Evolutionary conservation across 2,113 vertebrate species (phyloP).

Genomic region (Dasyurus viverrinus): DNA sequence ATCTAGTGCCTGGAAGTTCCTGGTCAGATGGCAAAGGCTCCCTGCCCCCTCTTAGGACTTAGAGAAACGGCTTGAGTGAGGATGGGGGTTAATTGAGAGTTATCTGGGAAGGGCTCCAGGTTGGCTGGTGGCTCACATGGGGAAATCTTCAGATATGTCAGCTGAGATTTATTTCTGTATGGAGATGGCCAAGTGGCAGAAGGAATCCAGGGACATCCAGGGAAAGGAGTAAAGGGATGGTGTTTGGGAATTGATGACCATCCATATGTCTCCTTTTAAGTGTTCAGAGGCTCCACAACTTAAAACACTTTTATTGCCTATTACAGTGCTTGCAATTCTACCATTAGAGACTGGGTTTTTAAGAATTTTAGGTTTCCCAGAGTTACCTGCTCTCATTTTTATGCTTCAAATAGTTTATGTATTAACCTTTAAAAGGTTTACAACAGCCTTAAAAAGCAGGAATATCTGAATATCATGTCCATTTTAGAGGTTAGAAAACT

Average conservation of each 20-base stretch:
- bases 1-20: not conserved
- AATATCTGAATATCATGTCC: not conserved
- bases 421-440: not conserved
- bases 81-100: constrained; percentile 71
- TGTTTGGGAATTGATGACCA: too few relatives aligned
- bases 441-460: not conserved
- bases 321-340: not conserved
- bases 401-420: not conserved
- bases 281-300: not conserved
- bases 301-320: too few relatives aligned
- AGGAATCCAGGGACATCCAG: not conserved
- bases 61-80: constrained; percentile 65
- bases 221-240: not conserved
- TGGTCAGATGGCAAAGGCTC: not conserved
- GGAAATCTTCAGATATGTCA: constrained; percentile 57
- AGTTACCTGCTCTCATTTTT: not conserved
- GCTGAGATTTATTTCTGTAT: constrained; percentile 63
- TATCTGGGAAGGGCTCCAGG: constrained; percentile 73
- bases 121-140: constrained; percentile 48
- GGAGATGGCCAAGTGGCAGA: not conserved
- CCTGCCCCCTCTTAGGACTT: constrained; percentile 36
- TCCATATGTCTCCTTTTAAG: too few relatives aligned
- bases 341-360: not conserved
- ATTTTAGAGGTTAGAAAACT: not conserved
- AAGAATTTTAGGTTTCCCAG: not conserved